Percentiles rank a stretch among this genome's conserved stretches.
These are phyloP conservation scores for Oxystoma pomonae DNA, from an alignment of 2,888 invertebrate species.

Conservation along the genomic window DNA sequence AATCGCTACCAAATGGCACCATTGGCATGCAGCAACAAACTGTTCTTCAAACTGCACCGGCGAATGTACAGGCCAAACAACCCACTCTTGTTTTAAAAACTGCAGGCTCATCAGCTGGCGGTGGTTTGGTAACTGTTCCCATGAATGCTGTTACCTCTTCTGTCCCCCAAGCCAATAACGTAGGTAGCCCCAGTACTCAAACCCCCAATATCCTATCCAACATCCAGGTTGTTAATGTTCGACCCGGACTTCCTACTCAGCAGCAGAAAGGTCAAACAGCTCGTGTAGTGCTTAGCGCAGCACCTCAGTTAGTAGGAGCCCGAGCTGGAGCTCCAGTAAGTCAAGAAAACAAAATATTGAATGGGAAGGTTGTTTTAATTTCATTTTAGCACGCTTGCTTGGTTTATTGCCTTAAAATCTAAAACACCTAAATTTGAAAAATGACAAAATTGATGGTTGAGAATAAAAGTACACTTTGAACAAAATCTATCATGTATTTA, in stretches of 20 bases:
- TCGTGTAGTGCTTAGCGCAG: slow-evolving; percentile 78
- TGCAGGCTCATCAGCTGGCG: slow-evolving; percentile 42
- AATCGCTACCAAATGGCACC: slow-evolving; percentile 67
- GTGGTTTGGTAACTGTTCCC: slow-evolving; percentile 60
- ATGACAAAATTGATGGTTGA: too few species aligned
- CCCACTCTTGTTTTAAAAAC: slow-evolving; percentile 48
- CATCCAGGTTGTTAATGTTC: slow-evolving; percentile 83
- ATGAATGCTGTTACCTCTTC: slow-evolving; percentile 59
- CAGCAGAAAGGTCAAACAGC: slow-evolving; percentile 75
- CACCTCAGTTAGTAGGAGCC: slow-evolving; percentile 71
- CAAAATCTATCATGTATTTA: too few species aligned
- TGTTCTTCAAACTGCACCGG: slow-evolving; percentile 34
- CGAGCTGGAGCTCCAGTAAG: slow-evolving; percentile 79
- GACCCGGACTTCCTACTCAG: slow-evolving; percentile 67
- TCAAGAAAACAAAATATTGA: slow-evolving; percentile 34
- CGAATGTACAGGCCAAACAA: slow-evolving; percentile 39
- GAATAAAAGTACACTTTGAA: too few species aligned
- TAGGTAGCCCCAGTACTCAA: slow-evolving; percentile 44
- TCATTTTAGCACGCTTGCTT: not conserved
- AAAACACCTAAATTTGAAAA: too few species aligned
- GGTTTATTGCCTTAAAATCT: too few species aligned
- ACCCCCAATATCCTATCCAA: slow-evolving; percentile 53
- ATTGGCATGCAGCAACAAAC: slow-evolving; percentile 56
- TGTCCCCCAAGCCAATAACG: slow-evolving; percentile 49
- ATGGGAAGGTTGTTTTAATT: slow-evolving; percentile 30